These are phyloP conservation scores for Myotis vivesi DNA, from an alignment of 2,797 vertebrate species.

Conservation along the genomic window DNA sequence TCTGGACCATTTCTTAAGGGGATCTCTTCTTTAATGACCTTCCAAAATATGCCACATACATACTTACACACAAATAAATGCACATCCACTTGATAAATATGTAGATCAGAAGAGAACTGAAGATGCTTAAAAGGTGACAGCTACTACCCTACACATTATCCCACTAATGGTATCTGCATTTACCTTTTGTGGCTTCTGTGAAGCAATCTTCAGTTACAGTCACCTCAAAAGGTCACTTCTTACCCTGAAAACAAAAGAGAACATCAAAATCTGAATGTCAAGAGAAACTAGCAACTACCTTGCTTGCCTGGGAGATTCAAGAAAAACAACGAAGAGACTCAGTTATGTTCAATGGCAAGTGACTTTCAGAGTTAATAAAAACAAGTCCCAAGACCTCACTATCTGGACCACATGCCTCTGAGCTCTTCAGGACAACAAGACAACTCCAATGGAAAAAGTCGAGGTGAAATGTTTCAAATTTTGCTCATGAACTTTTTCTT, in stretches of 20 bases:
- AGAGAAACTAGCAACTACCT: conserved; percentile 67
- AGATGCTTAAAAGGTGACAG: neutral
- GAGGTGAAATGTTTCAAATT: conserved; percentile 79
- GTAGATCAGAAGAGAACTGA: neutral
- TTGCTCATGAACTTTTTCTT: conserved; percentile 77
- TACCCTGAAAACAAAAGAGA: conserved; percentile 89
- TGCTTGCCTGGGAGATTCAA: conserved; percentile 70
- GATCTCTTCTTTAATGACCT: neutral
- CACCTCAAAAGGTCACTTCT: conserved; percentile 89
- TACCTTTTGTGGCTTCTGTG: conserved; percentile 94
- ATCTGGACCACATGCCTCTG: conserved; percentile 73
- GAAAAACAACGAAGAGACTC: conserved; percentile 77
- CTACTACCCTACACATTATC: neutral
- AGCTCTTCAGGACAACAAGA: conserved; percentile 74
- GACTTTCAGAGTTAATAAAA: conserved; percentile 82
- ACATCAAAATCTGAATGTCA: conserved; percentile 83
- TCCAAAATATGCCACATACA: neutral
- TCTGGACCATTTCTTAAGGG: neutral
- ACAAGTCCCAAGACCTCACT: conserved; percentile 77
- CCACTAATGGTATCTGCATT: conserved; percentile 79
- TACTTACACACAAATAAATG: neutral
- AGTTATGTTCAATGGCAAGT: conserved; percentile 73
- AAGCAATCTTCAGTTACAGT: conserved; percentile 93
- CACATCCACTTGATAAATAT: neutral
- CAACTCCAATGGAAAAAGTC: conserved; percentile 64